Evolutionary conservation across 1,140 invertebrate species (phyloP).

Genomic region (Lordiphosa clarofinis): DNA sequence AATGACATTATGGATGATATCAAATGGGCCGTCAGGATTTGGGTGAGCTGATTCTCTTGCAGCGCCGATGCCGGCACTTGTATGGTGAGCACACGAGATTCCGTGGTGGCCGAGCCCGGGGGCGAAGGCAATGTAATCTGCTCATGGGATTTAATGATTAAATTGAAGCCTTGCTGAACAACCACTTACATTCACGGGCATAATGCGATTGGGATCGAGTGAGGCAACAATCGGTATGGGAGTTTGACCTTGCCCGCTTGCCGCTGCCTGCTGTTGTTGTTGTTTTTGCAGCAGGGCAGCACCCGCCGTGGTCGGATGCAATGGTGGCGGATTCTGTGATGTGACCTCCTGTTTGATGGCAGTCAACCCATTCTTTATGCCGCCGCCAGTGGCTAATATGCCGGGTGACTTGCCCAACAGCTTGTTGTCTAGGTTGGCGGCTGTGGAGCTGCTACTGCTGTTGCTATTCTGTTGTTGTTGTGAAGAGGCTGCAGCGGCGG

Average conservation of each 20-base stretch:
- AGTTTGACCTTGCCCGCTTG: conserved; percentile 39
- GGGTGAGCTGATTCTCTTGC: conserved; percentile 85
- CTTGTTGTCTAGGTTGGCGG: conserved; percentile 19
- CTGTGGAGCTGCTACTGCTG: conserved; percentile 11
- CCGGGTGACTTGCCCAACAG: conserved; percentile 27
- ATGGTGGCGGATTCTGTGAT: conserved; percentile 76
- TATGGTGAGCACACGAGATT: conserved; percentile 87
- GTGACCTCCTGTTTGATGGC: conserved; percentile 65
- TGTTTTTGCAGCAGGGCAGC: conserved; percentile 64
- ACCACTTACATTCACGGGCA: conserved; percentile 74
- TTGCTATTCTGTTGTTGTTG: conserved; percentile 48
- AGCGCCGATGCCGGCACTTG: conserved; percentile 91
- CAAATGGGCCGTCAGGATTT: conserved; percentile 87
- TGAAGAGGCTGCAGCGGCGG: conserved; percentile 63
- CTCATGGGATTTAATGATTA: conserved; percentile 5
- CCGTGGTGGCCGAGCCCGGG: conserved; percentile 83
- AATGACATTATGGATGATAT: conserved; percentile 92
- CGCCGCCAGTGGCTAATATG: conserved; percentile 23
- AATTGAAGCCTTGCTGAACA: conserved; percentile 20
- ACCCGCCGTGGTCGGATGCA: conserved; percentile 58
- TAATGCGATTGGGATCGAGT: conserved; percentile 78
- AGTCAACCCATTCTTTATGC: conserved; percentile 53
- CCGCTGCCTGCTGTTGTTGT: conserved; percentile 67
- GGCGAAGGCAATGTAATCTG: conserved; percentile 84
- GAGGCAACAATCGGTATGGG: conserved; percentile 78